Evolutionary conservation across 2,113 vertebrate species (phyloP), one percentile per base, ranked within the genome.

Genomic region (Pangasianodon hypophthalmus): DNA sequence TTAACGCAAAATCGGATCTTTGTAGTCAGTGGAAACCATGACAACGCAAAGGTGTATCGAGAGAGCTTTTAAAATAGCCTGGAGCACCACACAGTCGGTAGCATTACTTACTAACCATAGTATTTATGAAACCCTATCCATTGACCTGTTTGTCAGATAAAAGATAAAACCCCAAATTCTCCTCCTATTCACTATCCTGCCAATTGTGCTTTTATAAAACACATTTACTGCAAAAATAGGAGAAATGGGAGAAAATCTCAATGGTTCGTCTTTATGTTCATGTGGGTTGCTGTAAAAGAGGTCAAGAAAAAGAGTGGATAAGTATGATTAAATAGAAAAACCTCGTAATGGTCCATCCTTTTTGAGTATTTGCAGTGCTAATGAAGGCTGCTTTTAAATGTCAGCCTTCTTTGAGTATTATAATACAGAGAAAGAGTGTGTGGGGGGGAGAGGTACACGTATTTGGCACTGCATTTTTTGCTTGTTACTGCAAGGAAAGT

Each of bases 381-480:
- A 84, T 88, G 50, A 73, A 88, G 37, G 37, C 50, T 88, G 67
- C 81, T 84, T 26, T 73, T 88, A 84, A 71, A 88, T 88, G 67
- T 73, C 81, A 84, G 50, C 4, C 26, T 50, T 69, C 44, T 52
- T 67, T 82, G 5, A 82, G 79, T 56, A 52, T 50, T 80, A 60
- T 62, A 62, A 37, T 19, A 50, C 50, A 37, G 60, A 19, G 14
- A 9, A 26, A 18, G 46, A 14, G 44, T n/a, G 26, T 19, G 84
- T 10, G 54, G 41, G 13, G 13, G 44, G n/a, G 60, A 67, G 11
- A 73, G n/a, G 11, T 18, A 58, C 24, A 73, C 37, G 10, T 29
- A 44, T 84, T 88, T 88, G 67, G 80, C 37, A 56, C 41, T 84
- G 80, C 64, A 88, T 58, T 54, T 67, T 69, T 58, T 83, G 3